Evolutionary conservation across 2,888 invertebrate species (phyloP).

Genomic region (Diploptera punctata): DNA sequence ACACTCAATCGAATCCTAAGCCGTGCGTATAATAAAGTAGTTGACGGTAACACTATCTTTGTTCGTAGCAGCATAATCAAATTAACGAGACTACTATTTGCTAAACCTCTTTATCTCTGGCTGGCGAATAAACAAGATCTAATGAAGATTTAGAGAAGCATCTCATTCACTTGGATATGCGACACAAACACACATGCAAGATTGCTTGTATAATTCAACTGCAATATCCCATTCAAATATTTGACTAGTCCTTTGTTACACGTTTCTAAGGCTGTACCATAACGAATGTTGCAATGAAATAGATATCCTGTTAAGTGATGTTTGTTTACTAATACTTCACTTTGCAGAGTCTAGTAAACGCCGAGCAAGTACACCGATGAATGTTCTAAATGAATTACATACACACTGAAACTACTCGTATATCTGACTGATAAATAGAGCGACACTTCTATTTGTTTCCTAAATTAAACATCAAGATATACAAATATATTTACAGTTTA

Average conservation of each 20-base stretch:
- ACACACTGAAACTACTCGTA: too few species aligned
- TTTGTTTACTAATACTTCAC: background rate
- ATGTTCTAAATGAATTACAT: too few species aligned
- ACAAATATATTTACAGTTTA: too few species aligned
- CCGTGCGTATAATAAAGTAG: too few species aligned
- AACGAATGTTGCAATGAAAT: background rate
- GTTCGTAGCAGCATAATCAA: background rate
- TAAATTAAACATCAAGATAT: too few species aligned
- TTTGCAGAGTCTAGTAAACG: background rate
- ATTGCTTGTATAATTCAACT: background rate
- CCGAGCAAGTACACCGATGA: background rate
- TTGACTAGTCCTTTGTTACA: background rate
- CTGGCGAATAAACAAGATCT: slow-evolving; percentile 8
- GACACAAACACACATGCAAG: background rate
- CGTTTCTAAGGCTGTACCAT: too few species aligned
- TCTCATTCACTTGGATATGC: background rate
- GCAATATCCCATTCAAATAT: background rate
- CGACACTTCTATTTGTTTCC: too few species aligned
- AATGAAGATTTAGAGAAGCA: background rate
- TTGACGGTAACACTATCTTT: too few species aligned
- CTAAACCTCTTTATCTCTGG: background rate
- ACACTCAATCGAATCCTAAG: too few species aligned
- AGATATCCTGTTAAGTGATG: background rate
- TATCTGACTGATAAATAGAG: background rate
- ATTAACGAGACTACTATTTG: background rate